Evolutionary conservation across 2,113 vertebrate species (phyloP).

Genomic region (Otis tarda): DNA sequence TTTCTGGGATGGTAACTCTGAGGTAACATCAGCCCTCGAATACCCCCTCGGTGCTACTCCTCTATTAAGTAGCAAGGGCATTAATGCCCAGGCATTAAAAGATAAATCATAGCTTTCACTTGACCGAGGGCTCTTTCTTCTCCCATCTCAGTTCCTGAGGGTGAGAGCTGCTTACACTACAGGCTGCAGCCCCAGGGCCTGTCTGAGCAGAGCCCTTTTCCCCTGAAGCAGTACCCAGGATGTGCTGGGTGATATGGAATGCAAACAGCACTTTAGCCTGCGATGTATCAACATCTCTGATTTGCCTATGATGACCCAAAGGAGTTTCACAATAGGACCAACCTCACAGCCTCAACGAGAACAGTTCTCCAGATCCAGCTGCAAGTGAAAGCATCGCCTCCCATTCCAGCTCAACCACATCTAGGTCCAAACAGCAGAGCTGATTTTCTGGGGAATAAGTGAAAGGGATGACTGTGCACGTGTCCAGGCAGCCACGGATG

Average conservation of each 20-base stretch:
- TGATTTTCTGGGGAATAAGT: not conserved
- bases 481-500: not conserved
- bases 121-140: not conserved
- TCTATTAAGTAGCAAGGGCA: not conserved
- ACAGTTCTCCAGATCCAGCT: not conserved
- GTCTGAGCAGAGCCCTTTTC: not conserved
- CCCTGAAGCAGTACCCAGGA: not conserved
- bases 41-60: not conserved
- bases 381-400: not conserved
- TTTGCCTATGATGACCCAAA: not conserved
- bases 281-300: not conserved
- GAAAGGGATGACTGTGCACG: not conserved
- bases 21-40: not conserved
- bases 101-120: not conserved
- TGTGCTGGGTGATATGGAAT: not conserved
- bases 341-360: not conserved
- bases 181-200: not conserved
- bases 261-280: not conserved
- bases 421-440: not conserved
- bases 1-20: not conserved
- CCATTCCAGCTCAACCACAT: conserved; percentile 15
- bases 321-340: conserved; percentile 22
- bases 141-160: not conserved
- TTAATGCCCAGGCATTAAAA: not conserved
- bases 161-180: not conserved